Percentiles rank a stretch among this genome's conserved stretches.
Evolutionary conservation across 2,888 invertebrate genomes (phyloP).

Genomic region (Hyposoter dolosus): DNA sequence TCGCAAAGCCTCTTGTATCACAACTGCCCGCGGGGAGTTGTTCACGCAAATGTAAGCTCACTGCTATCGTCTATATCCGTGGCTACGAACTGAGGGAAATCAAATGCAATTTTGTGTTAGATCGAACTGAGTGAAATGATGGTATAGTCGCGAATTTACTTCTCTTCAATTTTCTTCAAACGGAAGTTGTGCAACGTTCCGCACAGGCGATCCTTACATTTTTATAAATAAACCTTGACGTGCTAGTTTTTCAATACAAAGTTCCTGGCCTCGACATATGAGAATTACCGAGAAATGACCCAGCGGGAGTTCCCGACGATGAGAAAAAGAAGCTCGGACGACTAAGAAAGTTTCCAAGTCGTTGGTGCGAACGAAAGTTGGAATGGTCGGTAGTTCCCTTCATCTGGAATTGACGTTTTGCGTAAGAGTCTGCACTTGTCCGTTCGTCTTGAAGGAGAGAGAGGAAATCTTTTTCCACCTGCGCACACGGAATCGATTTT

Average conservation of each 20-base stretch:
- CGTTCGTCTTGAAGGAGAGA: slow-evolving; percentile 1
- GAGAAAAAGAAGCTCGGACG: slow-evolving; percentile 13
- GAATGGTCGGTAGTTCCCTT: slow-evolving; percentile 26
- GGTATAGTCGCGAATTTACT: neutral
- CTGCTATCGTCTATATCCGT: neutral
- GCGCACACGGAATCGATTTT: neutral
- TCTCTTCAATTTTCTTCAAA: neutral
- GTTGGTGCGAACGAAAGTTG: slow-evolving; percentile 40
- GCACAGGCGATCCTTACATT: neutral
- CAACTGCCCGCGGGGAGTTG: slow-evolving; percentile 1
- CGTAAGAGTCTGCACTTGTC: neutral
- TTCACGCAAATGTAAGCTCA: slow-evolving; percentile 10
- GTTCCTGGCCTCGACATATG: neutral
- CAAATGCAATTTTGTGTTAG: neutral
- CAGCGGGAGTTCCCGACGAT: slow-evolving; percentile 41
- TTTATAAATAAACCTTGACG: neutral
- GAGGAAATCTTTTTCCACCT: neutral
- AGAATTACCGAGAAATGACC: slow-evolving; percentile 12
- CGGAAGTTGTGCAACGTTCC: neutral
- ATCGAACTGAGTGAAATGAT: neutral
- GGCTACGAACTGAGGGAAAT: neutral
- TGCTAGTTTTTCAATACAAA: neutral
- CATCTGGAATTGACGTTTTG: slow-evolving; percentile 50
- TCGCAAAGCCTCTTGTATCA: slow-evolving; percentile 32
- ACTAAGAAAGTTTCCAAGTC: slow-evolving; percentile 39